phyloP scores from a whole-genome alignment of 2,113 vertebrate genomes.

The Motacilla tschutschensis region DNA sequence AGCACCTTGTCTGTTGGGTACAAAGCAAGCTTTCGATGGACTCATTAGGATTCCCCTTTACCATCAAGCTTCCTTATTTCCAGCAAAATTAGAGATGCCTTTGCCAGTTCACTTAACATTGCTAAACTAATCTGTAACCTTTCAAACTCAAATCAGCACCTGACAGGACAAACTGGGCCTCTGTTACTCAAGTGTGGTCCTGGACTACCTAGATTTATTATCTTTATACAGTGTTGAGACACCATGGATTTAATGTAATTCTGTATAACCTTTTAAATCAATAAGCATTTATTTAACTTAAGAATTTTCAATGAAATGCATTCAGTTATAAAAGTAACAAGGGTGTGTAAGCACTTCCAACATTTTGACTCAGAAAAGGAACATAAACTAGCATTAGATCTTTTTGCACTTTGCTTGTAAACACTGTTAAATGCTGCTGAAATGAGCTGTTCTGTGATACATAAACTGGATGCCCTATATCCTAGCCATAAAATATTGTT shows the following conservation, averaged over 20 bases:
- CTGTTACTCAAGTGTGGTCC: constrained; percentile 65
- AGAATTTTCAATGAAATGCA: constrained; percentile 60
- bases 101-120: constrained; percentile 87
- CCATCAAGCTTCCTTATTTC: constrained; percentile 90
- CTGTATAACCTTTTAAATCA: constrained; percentile 64
- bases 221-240: constrained; percentile 61
- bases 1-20: constrained; percentile 90
- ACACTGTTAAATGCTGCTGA: neutral
- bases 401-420: neutral
- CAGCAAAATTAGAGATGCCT: constrained; percentile 92
- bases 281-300: constrained; percentile 59
- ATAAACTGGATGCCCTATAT: neutral
- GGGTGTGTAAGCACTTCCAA: neutral
- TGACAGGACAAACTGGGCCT: constrained; percentile 71
- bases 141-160: constrained; percentile 74
- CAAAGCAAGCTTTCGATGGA: constrained; percentile 93
- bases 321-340: constrained; percentile 35
- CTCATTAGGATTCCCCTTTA: constrained; percentile 96
- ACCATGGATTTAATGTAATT: constrained; percentile 44
- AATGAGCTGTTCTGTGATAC: neutral
- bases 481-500: constrained; percentile 44
- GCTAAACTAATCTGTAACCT: constrained; percentile 83
- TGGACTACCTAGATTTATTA: constrained; percentile 66
- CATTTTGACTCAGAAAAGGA: neutral
- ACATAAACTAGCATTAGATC: neutral